Conservation (phyloP, 2,888 invertebrate genomes). For the Caenorhabditis sp. region DNA sequence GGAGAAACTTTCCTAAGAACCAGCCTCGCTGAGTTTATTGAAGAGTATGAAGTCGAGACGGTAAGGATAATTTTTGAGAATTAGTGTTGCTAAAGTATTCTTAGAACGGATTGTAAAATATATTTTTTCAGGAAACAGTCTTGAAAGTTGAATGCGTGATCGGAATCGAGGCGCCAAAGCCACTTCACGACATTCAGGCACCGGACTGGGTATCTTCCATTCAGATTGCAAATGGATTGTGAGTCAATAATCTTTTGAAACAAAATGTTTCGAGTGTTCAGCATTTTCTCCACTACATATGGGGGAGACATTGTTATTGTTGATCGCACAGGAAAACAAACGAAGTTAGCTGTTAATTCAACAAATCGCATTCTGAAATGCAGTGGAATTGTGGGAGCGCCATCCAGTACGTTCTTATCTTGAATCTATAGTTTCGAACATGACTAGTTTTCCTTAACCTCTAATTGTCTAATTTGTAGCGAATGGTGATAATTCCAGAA, state of each 20-base stretch:
- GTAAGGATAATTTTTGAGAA: constrained; percentile 41
- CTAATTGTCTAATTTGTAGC: too few relatives aligned
- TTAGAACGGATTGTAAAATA: too few relatives aligned
- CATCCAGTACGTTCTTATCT: constrained; percentile 57
- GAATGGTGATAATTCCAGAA: constrained; percentile 23
- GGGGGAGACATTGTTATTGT: constrained; percentile 78
- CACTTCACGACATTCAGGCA: constrained; percentile 93
- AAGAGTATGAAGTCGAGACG: constrained; percentile 74
- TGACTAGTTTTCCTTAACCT: not conserved
- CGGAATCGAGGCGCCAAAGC: constrained; percentile 93
- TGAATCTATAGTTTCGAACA: too few relatives aligned
- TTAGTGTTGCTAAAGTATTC: not conserved
- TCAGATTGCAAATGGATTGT: constrained; percentile 73
- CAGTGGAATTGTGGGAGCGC: constrained; percentile 57
- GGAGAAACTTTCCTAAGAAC: constrained; percentile 78
- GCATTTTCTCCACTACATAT: constrained; percentile 80
- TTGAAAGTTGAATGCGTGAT: constrained; percentile 94
- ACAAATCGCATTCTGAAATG: constrained; percentile 66
- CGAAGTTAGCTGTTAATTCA: constrained; percentile 51
- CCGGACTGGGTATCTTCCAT: constrained; percentile 98
- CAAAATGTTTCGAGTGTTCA: constrained; percentile 31
- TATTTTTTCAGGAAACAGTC: constrained; percentile 89
- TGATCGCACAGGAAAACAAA: constrained; percentile 71
- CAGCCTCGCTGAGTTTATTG: constrained; percentile 78
- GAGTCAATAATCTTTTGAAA: constrained; percentile 37